Base-by-base conservation (phyloP, 2,888 invertebrate genomes). In the Noctua janthina region DNA sequence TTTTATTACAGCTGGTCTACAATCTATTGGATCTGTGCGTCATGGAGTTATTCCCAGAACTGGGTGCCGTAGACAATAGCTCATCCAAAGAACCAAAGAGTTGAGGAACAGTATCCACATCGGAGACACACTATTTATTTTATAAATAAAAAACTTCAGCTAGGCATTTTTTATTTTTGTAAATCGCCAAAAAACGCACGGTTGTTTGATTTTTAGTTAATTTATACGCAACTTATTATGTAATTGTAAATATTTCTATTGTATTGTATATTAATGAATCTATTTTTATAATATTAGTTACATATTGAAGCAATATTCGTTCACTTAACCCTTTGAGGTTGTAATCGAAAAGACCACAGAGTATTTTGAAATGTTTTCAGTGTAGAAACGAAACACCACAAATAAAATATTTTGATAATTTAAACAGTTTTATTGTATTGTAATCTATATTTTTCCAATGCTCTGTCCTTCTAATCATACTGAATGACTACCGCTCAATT, bases 21-120 rank as follows among this genome's bases (percentile, higher is more conserved):
- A 98, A 98, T 89, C 95, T 99, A 76, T 94, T 99, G 88, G 99
- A 99, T 93, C 97, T 98, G 76, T 96, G 98, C 77, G 91, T 98
- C 54, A 95, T 97, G 74, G 98, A 98, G 95, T 95, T 99, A 83
- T 99, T 98, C 95, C 98, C 99, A 0, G 98, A 98, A 93, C 89
- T 97, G 76, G 93, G 90, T 59, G 89, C 90, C 77, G 82, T 88
- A 71, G 90, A 87, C 7, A 86, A 83, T 56, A 87, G 77, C 74
- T 84, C 90, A 79, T 84, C 89, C 54, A 91, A 84, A 78, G 90
- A 91, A 88, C 91, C 93, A 90, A 94, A 94, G 90, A 95, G 94
- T 94, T 96, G 94, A 95, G 91, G 89, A 87, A 62, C 76, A 43
- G 43, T 86, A 69, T 81, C 66, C 70, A 74, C 69, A 76, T 49